Percentiles rank a stretch among this genome's conserved stretches.
phyloP scores from a whole-genome alignment of 2,797 vertebrate genomes.

The Manis crassicaudata region DNA sequence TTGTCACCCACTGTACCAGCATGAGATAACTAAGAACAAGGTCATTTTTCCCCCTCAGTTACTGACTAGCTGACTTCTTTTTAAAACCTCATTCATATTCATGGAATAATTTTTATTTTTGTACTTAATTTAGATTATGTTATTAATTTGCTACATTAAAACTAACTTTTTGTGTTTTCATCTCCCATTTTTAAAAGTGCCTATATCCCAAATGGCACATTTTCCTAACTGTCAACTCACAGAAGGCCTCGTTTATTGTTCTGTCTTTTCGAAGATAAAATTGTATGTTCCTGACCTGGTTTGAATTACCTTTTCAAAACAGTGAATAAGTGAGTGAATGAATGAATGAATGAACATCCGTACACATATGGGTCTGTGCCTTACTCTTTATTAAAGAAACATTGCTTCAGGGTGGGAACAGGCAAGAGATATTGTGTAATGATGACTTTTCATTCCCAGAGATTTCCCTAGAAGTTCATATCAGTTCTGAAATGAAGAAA shows the following conservation, averaged over 20 bases:
- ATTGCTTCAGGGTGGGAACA: not conserved
- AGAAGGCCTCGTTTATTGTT: not conserved
- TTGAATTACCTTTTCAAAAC: constrained; percentile 39
- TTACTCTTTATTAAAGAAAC: constrained; percentile 48
- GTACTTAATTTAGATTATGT: constrained; percentile 34
- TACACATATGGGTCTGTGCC: not conserved
- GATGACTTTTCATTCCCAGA: constrained; percentile 28
- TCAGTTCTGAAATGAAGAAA: constrained; percentile 30
- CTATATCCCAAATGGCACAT: not conserved
- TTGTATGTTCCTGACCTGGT: not conserved
- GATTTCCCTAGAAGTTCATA: constrained; percentile 38
- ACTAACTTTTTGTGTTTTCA: constrained; percentile 18
- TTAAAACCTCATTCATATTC: not conserved
- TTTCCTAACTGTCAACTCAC: constrained; percentile 31
- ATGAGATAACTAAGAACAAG: not conserved
- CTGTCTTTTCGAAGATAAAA: not conserved
- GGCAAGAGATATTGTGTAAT: not conserved
- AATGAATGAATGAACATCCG: not conserved
- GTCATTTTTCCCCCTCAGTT: not conserved
- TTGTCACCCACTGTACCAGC: not conserved
- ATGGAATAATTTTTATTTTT: constrained; percentile 25
- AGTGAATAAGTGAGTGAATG: not conserved
- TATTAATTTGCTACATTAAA: constrained; percentile 35
- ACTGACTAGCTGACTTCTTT: not conserved
- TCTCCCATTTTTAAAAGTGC: constrained; percentile 9